Percentiles rank a stretch among this genome's conserved stretches.
Conservation (phyloP, 1,140 invertebrate species). For the Neoseiulus cucumeris region DNA sequence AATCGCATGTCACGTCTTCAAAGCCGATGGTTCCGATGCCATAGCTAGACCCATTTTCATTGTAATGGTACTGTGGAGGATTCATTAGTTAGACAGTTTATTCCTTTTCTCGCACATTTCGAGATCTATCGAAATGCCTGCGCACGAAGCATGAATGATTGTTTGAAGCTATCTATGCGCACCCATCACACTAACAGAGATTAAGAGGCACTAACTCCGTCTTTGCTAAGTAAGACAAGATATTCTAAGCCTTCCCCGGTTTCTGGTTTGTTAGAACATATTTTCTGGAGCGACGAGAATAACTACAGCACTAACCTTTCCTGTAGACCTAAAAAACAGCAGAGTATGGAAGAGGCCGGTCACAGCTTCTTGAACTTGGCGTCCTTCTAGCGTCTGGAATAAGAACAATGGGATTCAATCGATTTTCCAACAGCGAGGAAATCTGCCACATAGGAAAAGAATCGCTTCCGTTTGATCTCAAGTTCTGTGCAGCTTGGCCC, state of each 20-base stretch:
- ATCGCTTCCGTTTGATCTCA: too few relatives aligned
- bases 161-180: background rate
- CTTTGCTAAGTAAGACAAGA: background rate
- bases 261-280: background rate
- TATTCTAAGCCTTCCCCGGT: background rate
- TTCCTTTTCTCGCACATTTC: constrained; percentile 6
- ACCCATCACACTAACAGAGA: too few relatives aligned
- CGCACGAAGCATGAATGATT: background rate
- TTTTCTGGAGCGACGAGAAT: too few relatives aligned
- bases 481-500: too few relatives aligned
- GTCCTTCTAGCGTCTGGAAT: constrained; percentile 45
- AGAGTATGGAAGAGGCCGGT: constrained; percentile 85
- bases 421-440: too few relatives aligned
- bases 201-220: background rate
- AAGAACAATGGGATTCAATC: too few relatives aligned
- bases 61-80: constrained; percentile 51
- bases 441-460: too few relatives aligned
- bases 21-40: constrained; percentile 84
- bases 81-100: constrained; percentile 14
- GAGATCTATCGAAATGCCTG: background rate
- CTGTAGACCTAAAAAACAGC: constrained; percentile 74
- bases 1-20: constrained; percentile 87
- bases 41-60: constrained; percentile 65
- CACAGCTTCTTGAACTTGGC: constrained; percentile 83
- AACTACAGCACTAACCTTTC: constrained; percentile 38